A percentile compares a stretch with the other conserved stretches of the same genome.
Conservation (phyloP, 2,888 invertebrate species). For the Gibbula magus region DNA sequence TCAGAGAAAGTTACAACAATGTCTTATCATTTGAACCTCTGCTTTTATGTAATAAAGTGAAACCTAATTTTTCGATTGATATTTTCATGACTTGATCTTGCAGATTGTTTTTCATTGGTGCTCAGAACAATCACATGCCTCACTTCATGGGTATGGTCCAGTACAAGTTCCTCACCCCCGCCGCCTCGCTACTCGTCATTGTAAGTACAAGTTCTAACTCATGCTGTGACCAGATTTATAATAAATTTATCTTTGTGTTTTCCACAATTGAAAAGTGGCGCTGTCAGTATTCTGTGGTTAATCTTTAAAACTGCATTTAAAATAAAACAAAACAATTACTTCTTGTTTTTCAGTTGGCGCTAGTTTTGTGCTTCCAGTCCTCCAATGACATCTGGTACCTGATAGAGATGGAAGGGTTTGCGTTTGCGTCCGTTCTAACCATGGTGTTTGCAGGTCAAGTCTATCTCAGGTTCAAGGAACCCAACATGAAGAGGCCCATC, state of each 20-base stretch:
- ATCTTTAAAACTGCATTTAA: background rate
- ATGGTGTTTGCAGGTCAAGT: slow-evolving; percentile 69
- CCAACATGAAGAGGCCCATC: slow-evolving; percentile 87
- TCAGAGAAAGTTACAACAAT: too few species aligned
- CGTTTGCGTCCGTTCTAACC: slow-evolving; percentile 65
- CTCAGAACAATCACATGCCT: slow-evolving; percentile 76
- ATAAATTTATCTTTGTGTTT: too few species aligned
- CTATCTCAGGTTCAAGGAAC: slow-evolving; percentile 87
- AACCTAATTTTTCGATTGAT: too few species aligned
- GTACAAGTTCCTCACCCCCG: slow-evolving; percentile 73
- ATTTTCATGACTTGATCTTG: background rate
- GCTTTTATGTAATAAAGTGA: too few species aligned
- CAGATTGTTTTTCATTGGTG: slow-evolving; percentile 76
- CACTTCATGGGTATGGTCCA: slow-evolving; percentile 75
- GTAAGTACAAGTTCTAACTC: slow-evolving; percentile 62
- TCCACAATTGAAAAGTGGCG: background rate
- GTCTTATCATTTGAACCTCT: too few species aligned
- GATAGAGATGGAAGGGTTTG: slow-evolving; percentile 72
- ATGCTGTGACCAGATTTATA: too few species aligned
- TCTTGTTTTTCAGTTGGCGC: slow-evolving; percentile 51
- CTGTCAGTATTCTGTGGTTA: background rate
- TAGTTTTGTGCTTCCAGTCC: slow-evolving; percentile 57
- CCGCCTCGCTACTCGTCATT: slow-evolving; percentile 74
- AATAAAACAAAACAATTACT: background rate
- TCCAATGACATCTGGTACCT: slow-evolving; percentile 68